A percentile compares a stretch with the other conserved stretches of the same genome.
Evolutionary conservation across 1,140 invertebrate genomes (phyloP).

Genomic region (Potamilus streckersoni): DNA sequence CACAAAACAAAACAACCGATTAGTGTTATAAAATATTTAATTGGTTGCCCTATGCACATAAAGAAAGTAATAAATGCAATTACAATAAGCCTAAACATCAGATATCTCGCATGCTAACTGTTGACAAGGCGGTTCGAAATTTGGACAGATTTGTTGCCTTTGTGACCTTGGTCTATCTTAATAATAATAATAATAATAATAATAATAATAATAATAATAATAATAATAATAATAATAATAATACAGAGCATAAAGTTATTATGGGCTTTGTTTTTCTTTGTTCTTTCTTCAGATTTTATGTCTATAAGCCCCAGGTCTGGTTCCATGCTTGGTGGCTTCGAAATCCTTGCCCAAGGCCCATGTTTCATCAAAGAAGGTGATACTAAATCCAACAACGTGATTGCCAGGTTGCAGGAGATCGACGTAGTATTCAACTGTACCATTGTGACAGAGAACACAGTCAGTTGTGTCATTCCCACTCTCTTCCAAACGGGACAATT

Average conservation of each 20-base stretch:
- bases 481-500: conserved; percentile 24
- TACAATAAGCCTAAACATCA: too few species aligned
- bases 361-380: conserved; percentile 1
- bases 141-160: too few species aligned
- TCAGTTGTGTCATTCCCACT: conserved; percentile 16
- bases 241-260: neutral
- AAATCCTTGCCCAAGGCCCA: conserved; percentile 5
- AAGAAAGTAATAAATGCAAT: too few species aligned
- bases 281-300: neutral
- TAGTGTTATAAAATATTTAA: too few species aligned
- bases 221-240: neutral
- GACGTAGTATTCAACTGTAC: conserved; percentile 12
- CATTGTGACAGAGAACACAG: neutral
- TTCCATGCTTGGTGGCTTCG: conserved; percentile 16
- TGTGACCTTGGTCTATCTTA: too few species aligned
- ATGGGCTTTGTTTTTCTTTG: too few species aligned
- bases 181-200: too few species aligned
- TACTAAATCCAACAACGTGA: neutral
- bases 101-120: too few species aligned
- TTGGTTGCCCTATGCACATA: too few species aligned
- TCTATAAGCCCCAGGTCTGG: neutral
- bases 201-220: neutral
- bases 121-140: too few species aligned
- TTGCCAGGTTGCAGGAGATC: conserved; percentile 6
- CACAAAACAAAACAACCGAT: too few species aligned